Evolutionary conservation across 2,888 invertebrate species (phyloP).

Genomic region (Germaria angustata): DNA sequence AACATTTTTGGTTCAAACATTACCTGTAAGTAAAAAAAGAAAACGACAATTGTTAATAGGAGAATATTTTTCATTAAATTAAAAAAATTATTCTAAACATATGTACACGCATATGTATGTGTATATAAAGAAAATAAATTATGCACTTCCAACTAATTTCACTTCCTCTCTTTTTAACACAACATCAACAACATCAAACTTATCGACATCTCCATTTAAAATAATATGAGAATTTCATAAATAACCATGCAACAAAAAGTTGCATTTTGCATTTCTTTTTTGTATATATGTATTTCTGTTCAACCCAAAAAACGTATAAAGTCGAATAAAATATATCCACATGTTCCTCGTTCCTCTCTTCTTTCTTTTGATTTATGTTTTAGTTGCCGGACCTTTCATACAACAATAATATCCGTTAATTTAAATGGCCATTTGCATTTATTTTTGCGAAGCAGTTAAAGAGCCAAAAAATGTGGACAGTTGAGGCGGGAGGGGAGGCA

Average conservation of each 20-base stretch:
- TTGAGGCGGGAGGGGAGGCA: neutral
- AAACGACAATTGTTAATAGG: too few species aligned
- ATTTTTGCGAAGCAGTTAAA: slow-evolving; percentile 27
- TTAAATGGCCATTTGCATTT: slow-evolving; percentile 40
- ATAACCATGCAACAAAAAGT: neutral
- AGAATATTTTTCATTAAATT: neutral
- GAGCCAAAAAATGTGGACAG: neutral
- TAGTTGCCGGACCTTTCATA: slow-evolving; percentile 14
- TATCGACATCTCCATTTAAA: neutral
- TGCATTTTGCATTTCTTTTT: neutral
- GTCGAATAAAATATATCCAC: neutral
- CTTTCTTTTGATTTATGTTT: slow-evolving; percentile 29
- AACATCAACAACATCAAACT: neutral
- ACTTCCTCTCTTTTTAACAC: neutral
- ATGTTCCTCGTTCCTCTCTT: neutral
- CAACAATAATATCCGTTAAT: slow-evolving; percentile 55
- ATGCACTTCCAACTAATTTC: neutral
- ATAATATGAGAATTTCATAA: too few species aligned
- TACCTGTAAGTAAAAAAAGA: slow-evolving; percentile 33
- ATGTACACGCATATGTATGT: too few species aligned
- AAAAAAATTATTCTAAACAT: neutral
- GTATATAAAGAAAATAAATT: too few species aligned
- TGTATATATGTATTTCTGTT: neutral
- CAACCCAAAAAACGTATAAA: neutral
- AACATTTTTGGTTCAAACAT: neutral